Evolutionary conservation across 2,797 vertebrate species (phyloP).

Genomic region (Cyprinodon diabolis): DNA sequence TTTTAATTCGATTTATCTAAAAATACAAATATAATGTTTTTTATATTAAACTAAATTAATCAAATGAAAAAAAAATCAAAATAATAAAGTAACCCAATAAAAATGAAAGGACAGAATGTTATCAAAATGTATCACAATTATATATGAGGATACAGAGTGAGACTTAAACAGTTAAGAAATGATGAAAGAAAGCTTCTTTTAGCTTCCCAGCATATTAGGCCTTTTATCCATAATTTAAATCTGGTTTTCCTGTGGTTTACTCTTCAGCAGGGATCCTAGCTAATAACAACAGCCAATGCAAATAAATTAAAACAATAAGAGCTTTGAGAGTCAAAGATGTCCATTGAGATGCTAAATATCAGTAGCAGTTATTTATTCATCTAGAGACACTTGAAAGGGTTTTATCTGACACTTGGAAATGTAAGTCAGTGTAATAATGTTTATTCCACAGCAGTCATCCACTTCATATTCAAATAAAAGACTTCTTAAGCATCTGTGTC

Average conservation of each 20-base stretch:
- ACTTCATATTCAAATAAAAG: slow-evolving; percentile 66
- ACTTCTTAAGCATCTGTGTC: slow-evolving; percentile 33
- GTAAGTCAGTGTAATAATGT: slow-evolving; percentile 75
- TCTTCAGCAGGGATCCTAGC: slow-evolving; percentile 78
- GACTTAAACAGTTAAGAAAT: slow-evolving; percentile 62
- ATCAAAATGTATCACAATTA: neutral
- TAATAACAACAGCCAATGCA: slow-evolving; percentile 60
- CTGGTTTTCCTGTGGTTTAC: slow-evolving; percentile 80
- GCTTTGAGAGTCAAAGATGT: slow-evolving; percentile 82
- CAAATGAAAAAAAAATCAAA: neutral
- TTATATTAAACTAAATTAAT: neutral
- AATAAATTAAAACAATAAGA: slow-evolving; percentile 84
- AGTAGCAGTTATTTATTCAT: slow-evolving; percentile 83
- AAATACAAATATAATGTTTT: neutral
- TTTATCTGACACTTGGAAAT: slow-evolving; percentile 83
- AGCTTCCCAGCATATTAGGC: slow-evolving; percentile 62
- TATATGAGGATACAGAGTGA: neutral
- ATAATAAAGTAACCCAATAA: neutral
- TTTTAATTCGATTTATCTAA: neutral
- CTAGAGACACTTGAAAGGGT: slow-evolving; percentile 83
- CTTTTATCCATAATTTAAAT: slow-evolving; percentile 78
- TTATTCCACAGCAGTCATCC: slow-evolving; percentile 78
- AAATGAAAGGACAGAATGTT: neutral
- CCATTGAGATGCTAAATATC: slow-evolving; percentile 84
- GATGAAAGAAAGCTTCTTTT: slow-evolving; percentile 67